These are phyloP conservation scores for Enteromius argenteus DNA, from an alignment of 2,797 vertebrate species.

Conservation along the genomic window DNA sequence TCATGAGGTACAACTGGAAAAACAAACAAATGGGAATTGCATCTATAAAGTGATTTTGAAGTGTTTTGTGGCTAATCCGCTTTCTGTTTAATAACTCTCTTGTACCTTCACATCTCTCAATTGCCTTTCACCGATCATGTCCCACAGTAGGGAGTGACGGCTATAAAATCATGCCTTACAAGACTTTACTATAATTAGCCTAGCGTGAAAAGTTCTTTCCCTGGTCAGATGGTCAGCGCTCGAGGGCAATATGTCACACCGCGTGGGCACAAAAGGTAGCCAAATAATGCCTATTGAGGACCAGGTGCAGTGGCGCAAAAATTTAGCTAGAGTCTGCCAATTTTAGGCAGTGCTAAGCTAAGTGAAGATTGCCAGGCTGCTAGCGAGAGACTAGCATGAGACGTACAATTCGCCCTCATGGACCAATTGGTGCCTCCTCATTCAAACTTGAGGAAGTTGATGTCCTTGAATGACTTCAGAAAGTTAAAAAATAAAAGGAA, in stretches of 20 bases:
- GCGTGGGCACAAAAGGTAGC: constrained; percentile 82
- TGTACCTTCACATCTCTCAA: constrained; percentile 44
- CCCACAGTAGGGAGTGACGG: constrained; percentile 80
- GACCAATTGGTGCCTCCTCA: constrained; percentile 58
- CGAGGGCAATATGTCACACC: constrained; percentile 83
- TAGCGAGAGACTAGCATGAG: constrained; percentile 62
- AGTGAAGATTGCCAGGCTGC: constrained; percentile 68
- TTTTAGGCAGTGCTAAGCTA: constrained; percentile 68
- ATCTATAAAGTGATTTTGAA: background rate
- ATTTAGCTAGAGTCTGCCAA: constrained; percentile 77
- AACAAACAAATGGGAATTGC: background rate
- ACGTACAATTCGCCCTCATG: constrained; percentile 68
- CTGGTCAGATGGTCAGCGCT: constrained; percentile 86
- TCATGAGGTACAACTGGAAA: background rate
- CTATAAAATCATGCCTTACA: constrained; percentile 73
- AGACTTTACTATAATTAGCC: constrained; percentile 80
- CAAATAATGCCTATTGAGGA: constrained; percentile 81
- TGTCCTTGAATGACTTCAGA: constrained; percentile 71
- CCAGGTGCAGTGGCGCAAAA: constrained; percentile 78
- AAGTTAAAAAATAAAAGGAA: constrained; percentile 48
- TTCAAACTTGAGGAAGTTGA: constrained; percentile 64
- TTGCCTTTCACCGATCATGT: constrained; percentile 76
- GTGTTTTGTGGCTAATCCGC: background rate
- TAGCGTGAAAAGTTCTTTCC: constrained; percentile 75
- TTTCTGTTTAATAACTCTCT: background rate